Evolutionary conservation across 2,888 invertebrate genomes (phyloP).

Genomic region (Platerodrilus igneus): DNA sequence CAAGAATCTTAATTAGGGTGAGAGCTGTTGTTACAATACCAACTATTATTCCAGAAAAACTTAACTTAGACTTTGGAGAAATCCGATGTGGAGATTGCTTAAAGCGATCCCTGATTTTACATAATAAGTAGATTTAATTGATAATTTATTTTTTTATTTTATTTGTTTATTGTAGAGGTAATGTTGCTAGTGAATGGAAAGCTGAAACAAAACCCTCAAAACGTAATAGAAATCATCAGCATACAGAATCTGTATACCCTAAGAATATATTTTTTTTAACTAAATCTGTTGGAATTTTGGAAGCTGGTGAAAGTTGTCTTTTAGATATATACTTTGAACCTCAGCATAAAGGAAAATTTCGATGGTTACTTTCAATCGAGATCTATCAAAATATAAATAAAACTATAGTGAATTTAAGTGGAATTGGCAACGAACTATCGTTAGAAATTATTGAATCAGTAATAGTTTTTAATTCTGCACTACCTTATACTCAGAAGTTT

Average conservation of each 20-base stretch:
- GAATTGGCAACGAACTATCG: conserved; percentile 53
- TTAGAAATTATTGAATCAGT: conserved; percentile 51
- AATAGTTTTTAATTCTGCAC: conserved; percentile 57
- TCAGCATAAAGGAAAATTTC: conserved; percentile 45
- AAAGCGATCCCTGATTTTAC: conserved; percentile 51
- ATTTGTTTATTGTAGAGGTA: conserved; percentile 3
- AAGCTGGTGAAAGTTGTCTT: conserved; percentile 51
- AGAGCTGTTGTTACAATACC: conserved; percentile 58
- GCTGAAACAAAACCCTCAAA: conserved; percentile 4
- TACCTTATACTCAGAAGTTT: conserved; percentile 59
- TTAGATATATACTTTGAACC: conserved; percentile 59
- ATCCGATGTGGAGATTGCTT: conserved; percentile 59
- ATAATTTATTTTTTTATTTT: too few species aligned
- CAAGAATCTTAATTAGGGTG: conserved; percentile 55
- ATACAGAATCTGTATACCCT: too few species aligned
- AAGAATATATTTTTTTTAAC: conserved; percentile 32
- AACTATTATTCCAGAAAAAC: conserved; percentile 48
- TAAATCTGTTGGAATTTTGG: conserved; percentile 49
- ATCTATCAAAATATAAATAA: conserved; percentile 53
- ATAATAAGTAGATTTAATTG: conserved; percentile 58
- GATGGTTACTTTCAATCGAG: conserved; percentile 38
- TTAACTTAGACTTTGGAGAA: conserved; percentile 52
- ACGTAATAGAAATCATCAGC: conserved; percentile 24
- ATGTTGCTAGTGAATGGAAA: conserved; percentile 48
- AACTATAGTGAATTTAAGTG: conserved; percentile 50